Base-by-base conservation (phyloP, 2,113 vertebrate species). In the Neotragus pygmaeus region DNA sequence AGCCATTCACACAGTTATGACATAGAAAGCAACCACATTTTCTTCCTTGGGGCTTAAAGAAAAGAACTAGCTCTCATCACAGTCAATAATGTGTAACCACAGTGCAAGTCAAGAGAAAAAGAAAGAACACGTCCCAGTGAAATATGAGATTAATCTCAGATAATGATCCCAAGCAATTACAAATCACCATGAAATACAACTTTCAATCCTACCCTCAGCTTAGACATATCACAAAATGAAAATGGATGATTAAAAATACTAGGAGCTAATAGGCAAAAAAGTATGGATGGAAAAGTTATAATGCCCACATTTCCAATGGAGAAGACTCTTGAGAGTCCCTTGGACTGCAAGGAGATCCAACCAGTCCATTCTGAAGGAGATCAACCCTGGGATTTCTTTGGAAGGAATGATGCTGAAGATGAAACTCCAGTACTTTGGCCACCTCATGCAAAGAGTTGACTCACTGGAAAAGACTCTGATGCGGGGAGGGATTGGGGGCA, bases 1-100 rank as follows among this genome's bases (percentile, higher is more conserved):
- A 73, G 21, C 6, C 62, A 36, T 94, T 92, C 82, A 94, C 87
- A 89, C n/a, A 92, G 43, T 92, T 84, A 70, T 47, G 45, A 82
- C 47, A 92, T 13, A 93, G 58, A 91, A 86, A 23, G 13, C 21
- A 96, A 96, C 36, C 95, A 94, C 57, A 90, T 85, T 90, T 97
- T 97, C 66, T 82, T 55, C 85, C 33, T 83, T 57, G 60, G 57
- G 82, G 45, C 45, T 90, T 85, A 85, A 85, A 85, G 33, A 21
- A 90, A 92, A 91, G 51, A 92, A 70, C 9, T 28, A 62, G 12
- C 49, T 94, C 47, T 91, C 64, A 95, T 81, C 39, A 64, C 51
- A 94, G 57, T 86, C 4, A 90, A 49, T 55, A 66, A 91, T 58
- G 30, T 64, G 33, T 93, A 94, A 82, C 81, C 58, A 84, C 15